Evolutionary conservation across 2,888 invertebrate species (phyloP).

Genomic region (Nasonovia ribisnigri): DNA sequence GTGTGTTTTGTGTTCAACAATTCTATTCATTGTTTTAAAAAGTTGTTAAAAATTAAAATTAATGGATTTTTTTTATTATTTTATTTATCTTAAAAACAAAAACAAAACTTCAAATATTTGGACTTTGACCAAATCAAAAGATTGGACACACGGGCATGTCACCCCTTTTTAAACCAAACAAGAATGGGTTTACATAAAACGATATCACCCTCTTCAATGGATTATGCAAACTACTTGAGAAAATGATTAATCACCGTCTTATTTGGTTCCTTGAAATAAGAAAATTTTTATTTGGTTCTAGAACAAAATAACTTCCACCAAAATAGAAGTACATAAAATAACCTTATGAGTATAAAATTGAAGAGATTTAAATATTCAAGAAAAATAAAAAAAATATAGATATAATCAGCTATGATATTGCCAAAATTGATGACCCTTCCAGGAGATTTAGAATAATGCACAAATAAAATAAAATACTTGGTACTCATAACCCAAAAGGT

Average conservation of each 20-base stretch:
- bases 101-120: too few species aligned
- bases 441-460: constrained; percentile 7
- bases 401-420: background rate
- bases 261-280: constrained; percentile 2
- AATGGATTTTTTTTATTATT: too few species aligned
- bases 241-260: background rate
- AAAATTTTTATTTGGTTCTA: background rate
- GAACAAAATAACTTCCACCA: background rate
- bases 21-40: too few species aligned
- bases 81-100: too few species aligned
- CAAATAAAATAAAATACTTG: background rate
- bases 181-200: too few species aligned
- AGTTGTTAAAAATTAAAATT: too few species aligned
- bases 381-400: background rate
- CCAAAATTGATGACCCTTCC: background rate
- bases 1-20: too few species aligned
- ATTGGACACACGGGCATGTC: too few species aligned
- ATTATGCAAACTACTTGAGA: too few species aligned
- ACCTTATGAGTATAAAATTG: background rate
- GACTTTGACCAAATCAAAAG: too few species aligned
- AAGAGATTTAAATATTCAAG: background rate
- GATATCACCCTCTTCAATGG: too few species aligned
- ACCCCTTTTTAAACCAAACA: too few species aligned
- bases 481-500: background rate
- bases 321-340: background rate